Evolutionary conservation across 2,888 invertebrate species (phyloP), one percentile per base, ranked within the genome.

Genomic region (Noctua fimbriata): DNA sequence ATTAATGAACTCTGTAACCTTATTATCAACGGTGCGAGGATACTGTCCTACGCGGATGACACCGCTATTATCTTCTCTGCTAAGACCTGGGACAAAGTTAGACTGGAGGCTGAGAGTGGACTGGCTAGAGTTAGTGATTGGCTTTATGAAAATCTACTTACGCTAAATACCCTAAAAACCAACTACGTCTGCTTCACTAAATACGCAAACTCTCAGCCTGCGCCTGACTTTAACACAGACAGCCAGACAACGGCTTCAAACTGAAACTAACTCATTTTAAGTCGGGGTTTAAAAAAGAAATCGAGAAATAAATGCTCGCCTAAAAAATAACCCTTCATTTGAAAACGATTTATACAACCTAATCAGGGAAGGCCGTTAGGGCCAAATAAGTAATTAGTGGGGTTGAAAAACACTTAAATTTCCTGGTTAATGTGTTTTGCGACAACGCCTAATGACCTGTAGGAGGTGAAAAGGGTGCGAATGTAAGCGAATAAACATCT

Each of bases 331-430:
- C 87, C 90, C 89, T 87, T 88, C 76, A 80, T 44, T 81, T 85
- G 77, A 76, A 79, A 74, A 83, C 87, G 87, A 91, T 92, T 92
- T 92, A 92, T 91, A 88, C 88, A 78, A 88, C 89, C 91, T 93
- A 93, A 94, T 93, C 92, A 91, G 90, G 87, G 80, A 87, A 89
- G 87, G 91, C 91, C 91, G 91, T 93, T 93, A 91, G 85, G 89
- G 88, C 85, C 89, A 90, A 91, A 91, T 92, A 92, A 93, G 94
- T 93, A 94, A 95, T 95, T 94, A 94, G 93, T 89, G 89, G 91
- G 92, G 91, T 91, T 93, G 93, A 93, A 94, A 94, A 95, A 94
- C 94, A 93, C 94, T 93, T 94, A 93, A 93, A 93, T 93, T 93
- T 91, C 89, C 89, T 89, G 90, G 89, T 87, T 93, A 93, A 93